Evolutionary conservation across 2,888 invertebrate species (phyloP).

Genomic region (Dynastes hyllus): DNA sequence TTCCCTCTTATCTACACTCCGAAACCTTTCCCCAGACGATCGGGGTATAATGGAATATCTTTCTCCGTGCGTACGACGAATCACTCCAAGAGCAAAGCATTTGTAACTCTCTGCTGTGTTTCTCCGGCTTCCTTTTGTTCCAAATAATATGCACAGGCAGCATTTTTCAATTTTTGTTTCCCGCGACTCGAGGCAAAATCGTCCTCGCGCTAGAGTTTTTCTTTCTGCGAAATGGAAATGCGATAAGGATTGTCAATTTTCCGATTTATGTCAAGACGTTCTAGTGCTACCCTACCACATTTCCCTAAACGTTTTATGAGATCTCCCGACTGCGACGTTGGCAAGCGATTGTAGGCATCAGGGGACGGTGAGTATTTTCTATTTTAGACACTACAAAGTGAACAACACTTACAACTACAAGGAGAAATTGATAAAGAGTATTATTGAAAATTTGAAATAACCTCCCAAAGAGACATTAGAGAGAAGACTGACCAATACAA

Average conservation of each 20-base stretch:
- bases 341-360: not conserved
- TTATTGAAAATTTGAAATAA: no score
- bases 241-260: constrained; percentile 44
- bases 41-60: constrained; percentile 15
- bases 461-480: no score
- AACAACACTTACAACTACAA: not conserved
- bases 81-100: not conserved
- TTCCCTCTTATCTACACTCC: constrained; percentile 29
- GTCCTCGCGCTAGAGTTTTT: constrained; percentile 4
- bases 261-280: constrained; percentile 42
- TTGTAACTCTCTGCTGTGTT: not conserved
- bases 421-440: not conserved
- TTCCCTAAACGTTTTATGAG: constrained; percentile 44
- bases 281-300: constrained; percentile 23
- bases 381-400: not conserved
- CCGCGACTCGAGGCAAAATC: not conserved
- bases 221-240: constrained; percentile 14
- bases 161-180: constrained; percentile 6
- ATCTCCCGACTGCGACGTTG: not conserved
- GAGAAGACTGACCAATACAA: no score
- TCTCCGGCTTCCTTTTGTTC: not conserved
- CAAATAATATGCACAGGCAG: not conserved
- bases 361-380: not conserved
- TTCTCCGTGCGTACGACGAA: not conserved
- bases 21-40: constrained; percentile 23